A percentile compares a stretch with the other conserved stretches of the same genome.
phyloP scores from a whole-genome alignment of 2,797 vertebrate genomes.

The Smutsia gigantea region DNA sequence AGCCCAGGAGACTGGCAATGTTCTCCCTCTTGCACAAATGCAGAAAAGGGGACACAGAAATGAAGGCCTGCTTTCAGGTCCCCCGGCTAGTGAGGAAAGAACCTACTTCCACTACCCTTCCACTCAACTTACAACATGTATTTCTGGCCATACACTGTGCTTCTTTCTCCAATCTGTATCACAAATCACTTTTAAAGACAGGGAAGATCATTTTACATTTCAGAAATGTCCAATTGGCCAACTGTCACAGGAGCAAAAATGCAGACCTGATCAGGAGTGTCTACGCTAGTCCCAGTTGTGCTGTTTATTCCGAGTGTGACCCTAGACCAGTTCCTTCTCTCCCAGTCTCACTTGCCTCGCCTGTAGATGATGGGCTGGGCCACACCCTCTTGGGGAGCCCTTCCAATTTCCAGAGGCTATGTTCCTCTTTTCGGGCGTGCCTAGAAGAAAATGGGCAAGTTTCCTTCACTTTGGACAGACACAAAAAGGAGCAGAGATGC shows the following conservation, averaged over 20 bases:
- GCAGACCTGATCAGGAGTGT: no score
- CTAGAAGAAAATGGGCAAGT: background rate
- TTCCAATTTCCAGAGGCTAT: no score
- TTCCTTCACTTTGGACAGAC: background rate
- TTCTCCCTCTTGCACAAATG: background rate
- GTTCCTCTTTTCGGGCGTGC: background rate
- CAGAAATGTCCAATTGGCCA: background rate
- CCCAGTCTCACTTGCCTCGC: no score
- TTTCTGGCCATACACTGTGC: background rate
- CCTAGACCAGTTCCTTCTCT: no score
- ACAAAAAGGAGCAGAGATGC: background rate
- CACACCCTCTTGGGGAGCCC: background rate
- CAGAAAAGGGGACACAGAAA: background rate
- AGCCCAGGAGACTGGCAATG: background rate
- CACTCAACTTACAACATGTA: rapidly evolving
- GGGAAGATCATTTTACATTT: background rate
- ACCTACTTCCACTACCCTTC: background rate
- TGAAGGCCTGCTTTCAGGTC: background rate
- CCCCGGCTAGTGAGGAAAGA: background rate
- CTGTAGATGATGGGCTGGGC: rapidly evolving
- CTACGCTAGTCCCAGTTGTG: rapidly evolving
- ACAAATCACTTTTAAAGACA: background rate
- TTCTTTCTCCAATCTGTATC: background rate
- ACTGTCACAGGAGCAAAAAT: rapidly evolving
- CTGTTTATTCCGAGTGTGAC: rapidly evolving